Base-by-base conservation (phyloP, 23 tunicate species). In the Clavelina lepadiformis region DNA sequence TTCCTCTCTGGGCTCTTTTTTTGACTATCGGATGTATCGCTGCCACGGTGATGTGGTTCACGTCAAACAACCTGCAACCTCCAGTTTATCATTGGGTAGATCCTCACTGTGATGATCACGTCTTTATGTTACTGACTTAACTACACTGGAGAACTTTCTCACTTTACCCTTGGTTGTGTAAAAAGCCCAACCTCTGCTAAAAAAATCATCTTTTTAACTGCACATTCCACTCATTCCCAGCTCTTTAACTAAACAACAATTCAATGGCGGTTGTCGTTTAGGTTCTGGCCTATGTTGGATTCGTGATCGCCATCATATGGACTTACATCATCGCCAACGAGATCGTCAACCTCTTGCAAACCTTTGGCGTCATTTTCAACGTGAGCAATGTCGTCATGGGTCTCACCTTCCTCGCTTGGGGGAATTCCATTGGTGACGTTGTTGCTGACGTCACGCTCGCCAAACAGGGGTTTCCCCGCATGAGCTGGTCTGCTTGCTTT, bases 311-410 rank as follows among this genome's bases (percentile, higher is more conserved):
- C 30, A 68, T 88, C 33, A 58, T 88, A 3, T 81, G 87, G 82
- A 88, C 79, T 15, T 88, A 88, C 73, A 66, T 74, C 60, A 61
- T 82, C 5, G 96, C 96, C 23, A 88, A 88, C 53, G 96, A 88
- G 35, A 88, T 88, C 23, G 96, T 88, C 54, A 88, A 88, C 59
- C 71, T 88, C 25, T 49, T 80, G 33, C 96, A 80, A 62, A 88
- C 98, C 2, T 82, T 91, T 45, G 98, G 98, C 6, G 80, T 76
- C 36, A 30, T 91, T 7, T 55, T 76, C 5, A 74, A 91, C 55
- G 91, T 91, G 21, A 82, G 77, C 49, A 91, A 91, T 71, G 98
- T 82, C 50, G 72, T 91, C 37, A 91, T 91, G 98, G 98, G 98
- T 30, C 80, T 91, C 5, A 82, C 98, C 19, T 77, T 91, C 38